These are phyloP conservation scores for Rhodinocichla rosea DNA, from an alignment of 2,113 vertebrate species.

Conservation along the genomic window DNA sequence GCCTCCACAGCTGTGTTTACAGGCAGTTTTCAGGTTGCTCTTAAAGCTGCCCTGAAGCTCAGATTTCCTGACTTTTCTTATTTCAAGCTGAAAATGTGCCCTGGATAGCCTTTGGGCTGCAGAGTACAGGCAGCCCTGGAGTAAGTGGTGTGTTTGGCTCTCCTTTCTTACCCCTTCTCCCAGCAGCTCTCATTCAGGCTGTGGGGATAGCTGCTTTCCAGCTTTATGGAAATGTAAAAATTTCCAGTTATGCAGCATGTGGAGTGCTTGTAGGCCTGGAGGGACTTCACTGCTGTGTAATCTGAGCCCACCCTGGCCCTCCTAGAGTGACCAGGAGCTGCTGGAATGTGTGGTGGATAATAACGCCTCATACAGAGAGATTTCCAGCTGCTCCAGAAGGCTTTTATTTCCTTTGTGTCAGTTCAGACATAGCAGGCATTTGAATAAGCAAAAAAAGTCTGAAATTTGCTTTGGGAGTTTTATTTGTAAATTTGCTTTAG, in stretches of 20 bases:
- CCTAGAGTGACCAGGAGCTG: neutral
- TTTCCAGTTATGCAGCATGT: neutral
- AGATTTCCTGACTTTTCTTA: neutral
- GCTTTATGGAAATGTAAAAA: neutral
- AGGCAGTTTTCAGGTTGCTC: neutral
- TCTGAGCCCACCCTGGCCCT: neutral
- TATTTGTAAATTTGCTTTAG: neutral
- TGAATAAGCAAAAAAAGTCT: neutral
- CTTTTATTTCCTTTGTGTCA: neutral
- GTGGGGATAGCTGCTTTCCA: neutral
- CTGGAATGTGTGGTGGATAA: neutral
- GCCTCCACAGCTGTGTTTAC: neutral
- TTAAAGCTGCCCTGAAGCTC: neutral
- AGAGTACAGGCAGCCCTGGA: neutral
- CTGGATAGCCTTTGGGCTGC: neutral
- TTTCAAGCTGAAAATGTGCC: neutral
- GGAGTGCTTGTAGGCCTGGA: neutral
- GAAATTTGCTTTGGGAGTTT: neutral
- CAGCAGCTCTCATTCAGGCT: neutral
- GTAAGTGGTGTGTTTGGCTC: accelerated
- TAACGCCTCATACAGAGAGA: neutral
- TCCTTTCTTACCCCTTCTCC: neutral
- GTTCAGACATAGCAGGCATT: neutral
- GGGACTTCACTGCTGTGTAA: neutral
- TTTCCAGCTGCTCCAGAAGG: neutral